Evolutionary conservation across 2,797 vertebrate genomes (phyloP).

Genomic region (Chrosomus eos): DNA sequence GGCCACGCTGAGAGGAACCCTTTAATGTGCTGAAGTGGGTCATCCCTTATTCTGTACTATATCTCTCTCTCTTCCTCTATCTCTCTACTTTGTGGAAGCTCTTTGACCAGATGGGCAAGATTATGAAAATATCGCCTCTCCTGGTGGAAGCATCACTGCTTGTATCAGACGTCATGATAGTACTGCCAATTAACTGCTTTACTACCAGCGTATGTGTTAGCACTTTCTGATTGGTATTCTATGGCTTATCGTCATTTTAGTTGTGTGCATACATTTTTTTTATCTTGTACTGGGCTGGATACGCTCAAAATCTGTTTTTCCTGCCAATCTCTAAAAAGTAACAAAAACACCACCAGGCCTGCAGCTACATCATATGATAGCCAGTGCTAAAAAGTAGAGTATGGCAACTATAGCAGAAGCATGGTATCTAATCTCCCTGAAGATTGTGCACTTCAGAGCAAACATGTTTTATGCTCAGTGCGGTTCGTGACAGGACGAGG

Average conservation of each 20-base stretch:
- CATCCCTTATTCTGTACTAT: slow-evolving; percentile 61
- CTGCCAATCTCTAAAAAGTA: slow-evolving; percentile 14
- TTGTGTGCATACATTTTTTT: not conserved
- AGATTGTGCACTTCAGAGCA: slow-evolving; percentile 20
- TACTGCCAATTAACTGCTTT: slow-evolving; percentile 48
- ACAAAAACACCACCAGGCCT: not conserved
- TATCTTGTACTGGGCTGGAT: not conserved
- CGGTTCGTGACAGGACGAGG: slow-evolving; percentile 39
- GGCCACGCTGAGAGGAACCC: slow-evolving; percentile 67
- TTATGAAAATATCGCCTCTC: slow-evolving; percentile 77
- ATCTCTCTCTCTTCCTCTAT: not conserved
- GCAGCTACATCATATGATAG: slow-evolving; percentile 5
- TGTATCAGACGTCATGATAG: slow-evolving; percentile 63
- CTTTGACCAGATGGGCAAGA: slow-evolving; percentile 77
- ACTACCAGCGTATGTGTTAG: slow-evolving; percentile 18
- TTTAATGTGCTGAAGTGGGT: slow-evolving; percentile 77
- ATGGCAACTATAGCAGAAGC: slow-evolving; percentile 5
- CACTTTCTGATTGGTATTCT: not conserved
- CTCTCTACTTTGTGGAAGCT: slow-evolving; percentile 64
- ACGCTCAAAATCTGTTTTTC: not conserved
- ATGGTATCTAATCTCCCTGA: slow-evolving; percentile 5
- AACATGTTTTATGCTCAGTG: slow-evolving; percentile 31
- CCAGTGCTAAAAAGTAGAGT: slow-evolving; percentile 13
- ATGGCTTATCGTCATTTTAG: not conserved
- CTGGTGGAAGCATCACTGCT: slow-evolving; percentile 76